These are phyloP conservation scores for Halcyon chelicuti DNA, from an alignment of 2,797 vertebrate species.

Conservation along the genomic window DNA sequence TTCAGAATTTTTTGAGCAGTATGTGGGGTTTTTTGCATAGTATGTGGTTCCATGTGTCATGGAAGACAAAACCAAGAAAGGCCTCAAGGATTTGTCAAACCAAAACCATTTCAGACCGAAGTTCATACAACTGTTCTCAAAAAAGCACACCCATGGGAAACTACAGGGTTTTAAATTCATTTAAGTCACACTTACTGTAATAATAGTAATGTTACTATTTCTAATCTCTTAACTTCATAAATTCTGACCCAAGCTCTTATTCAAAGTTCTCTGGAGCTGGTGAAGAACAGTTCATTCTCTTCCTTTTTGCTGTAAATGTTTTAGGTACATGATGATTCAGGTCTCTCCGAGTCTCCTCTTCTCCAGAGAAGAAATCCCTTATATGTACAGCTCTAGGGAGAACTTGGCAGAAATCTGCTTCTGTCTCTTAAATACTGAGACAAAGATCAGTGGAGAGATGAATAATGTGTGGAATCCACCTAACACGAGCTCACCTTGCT, in stretches of 20 bases:
- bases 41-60: not conserved
- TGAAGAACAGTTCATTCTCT: not conserved
- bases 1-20: not conserved
- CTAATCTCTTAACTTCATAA: not conserved
- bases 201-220: too few species aligned
- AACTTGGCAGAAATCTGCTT: not conserved
- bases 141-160: not conserved
- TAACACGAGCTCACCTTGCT: not conserved
- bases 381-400: not conserved
- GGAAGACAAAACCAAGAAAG: not conserved
- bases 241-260: not conserved
- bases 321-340: not conserved
- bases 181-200: not conserved
- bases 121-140: not conserved
- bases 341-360: not conserved
- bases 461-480: not conserved
- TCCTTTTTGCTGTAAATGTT: not conserved
- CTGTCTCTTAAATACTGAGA: not conserved
- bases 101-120: not conserved
- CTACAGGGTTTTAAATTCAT: not conserved
- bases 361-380: not conserved
- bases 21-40: not conserved
- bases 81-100: not conserved
- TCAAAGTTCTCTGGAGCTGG: not conserved
- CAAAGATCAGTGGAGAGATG: not conserved